Conservation (phyloP, 2,797 vertebrate species). For the Rhodeus uyekii region DNA sequence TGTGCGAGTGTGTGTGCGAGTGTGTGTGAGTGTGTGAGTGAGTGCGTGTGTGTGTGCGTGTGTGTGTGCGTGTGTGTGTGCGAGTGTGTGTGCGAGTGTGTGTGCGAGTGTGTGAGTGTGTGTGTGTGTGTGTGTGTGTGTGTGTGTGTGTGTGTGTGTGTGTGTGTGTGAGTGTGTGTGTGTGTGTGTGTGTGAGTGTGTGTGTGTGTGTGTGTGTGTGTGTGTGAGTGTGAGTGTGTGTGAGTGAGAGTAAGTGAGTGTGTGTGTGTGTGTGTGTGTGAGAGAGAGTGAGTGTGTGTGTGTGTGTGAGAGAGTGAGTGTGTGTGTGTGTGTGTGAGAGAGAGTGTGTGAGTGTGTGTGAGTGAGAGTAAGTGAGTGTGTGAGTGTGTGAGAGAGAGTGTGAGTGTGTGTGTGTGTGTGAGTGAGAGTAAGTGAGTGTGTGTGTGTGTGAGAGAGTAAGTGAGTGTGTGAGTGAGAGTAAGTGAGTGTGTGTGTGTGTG, state of each 20-base stretch:
- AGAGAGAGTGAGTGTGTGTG: constrained; percentile 57
- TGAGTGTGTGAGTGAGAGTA: constrained; percentile 56
- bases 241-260: constrained; percentile 51
- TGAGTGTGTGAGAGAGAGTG: too few relatives aligned
- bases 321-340: constrained; percentile 56
- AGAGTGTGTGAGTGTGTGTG: constrained; percentile 55
- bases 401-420: constrained; percentile 59
- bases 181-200: too few relatives aligned
- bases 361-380: constrained; percentile 57
- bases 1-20: too few relatives aligned
- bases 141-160: constrained; percentile 57
- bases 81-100: constrained; percentile 50
- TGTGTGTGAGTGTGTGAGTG: too few relatives aligned
- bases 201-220: too few relatives aligned
- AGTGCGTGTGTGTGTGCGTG: too few relatives aligned
- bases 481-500: constrained; percentile 62
- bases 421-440: constrained; percentile 62
- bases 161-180: constrained; percentile 45
- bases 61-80: constrained; percentile 48
- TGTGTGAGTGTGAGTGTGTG: constrained; percentile 35
- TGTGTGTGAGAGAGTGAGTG: constrained; percentile 58
- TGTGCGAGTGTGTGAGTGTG: constrained; percentile 55
- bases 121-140: constrained; percentile 55
- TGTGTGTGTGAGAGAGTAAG: too few relatives aligned
- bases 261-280: constrained; percentile 57